Evolutionary conservation across 2,888 invertebrate species (phyloP).

Genomic region (Meghimatium bilineatum): DNA sequence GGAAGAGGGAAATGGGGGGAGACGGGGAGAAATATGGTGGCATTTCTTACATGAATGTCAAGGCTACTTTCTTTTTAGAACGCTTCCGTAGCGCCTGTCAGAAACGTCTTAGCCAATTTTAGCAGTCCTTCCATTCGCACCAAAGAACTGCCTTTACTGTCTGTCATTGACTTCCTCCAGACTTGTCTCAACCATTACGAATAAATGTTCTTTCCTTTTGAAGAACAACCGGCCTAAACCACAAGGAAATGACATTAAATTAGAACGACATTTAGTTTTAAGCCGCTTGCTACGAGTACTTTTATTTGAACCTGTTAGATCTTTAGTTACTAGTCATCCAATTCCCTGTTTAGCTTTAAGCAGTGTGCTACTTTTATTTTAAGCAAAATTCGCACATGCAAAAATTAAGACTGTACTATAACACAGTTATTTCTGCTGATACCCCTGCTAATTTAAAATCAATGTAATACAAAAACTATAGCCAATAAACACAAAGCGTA

Average conservation of each 20-base stretch:
- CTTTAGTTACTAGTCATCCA: too few species aligned
- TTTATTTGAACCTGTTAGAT: too few species aligned
- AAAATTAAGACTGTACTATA: too few species aligned
- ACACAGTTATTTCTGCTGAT: too few species aligned
- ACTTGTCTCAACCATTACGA: not conserved
- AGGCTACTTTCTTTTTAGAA: not conserved
- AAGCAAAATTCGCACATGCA: too few species aligned
- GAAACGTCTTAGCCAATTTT: not conserved
- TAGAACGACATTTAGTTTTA: not conserved
- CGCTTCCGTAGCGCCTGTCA: not conserved
- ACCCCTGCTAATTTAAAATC: too few species aligned
- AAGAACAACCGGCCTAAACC: not conserved
- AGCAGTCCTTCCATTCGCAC: not conserved
- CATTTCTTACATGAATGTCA: not conserved
- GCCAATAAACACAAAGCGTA: too few species aligned
- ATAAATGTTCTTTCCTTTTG: not conserved
- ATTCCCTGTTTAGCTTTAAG: too few species aligned
- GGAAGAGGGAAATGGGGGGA: too few species aligned
- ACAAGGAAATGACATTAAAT: not conserved
- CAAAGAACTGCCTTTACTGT: not conserved
- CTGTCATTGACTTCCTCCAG: not conserved
- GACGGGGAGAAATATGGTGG: not conserved
- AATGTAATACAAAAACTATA: too few species aligned
- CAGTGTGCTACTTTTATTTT: too few species aligned
- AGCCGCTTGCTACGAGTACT: too few species aligned